These are phyloP conservation scores for Limnodromus scolopaceus DNA, from an alignment of 2,797 vertebrate genomes.

Conservation along the genomic window DNA sequence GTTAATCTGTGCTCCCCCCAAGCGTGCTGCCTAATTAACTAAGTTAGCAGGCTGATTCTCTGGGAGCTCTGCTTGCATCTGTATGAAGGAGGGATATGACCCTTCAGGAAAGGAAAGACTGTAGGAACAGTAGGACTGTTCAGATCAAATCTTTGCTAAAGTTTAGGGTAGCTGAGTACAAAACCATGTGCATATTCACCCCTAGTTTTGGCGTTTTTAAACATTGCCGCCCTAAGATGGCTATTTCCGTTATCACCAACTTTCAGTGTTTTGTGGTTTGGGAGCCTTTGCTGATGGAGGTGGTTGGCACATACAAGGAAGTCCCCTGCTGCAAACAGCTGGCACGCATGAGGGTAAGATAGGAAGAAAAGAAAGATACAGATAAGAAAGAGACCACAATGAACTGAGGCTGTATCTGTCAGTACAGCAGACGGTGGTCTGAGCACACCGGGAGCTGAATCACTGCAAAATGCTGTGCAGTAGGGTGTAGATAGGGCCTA, in stretches of 20 bases:
- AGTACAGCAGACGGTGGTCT: background rate
- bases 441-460: background rate
- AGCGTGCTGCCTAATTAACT: background rate
- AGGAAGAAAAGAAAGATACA: background rate
- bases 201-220: background rate
- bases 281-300: background rate
- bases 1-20: background rate
- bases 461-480: background rate
- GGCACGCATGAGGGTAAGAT: background rate
- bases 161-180: background rate
- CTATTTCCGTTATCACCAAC: background rate
- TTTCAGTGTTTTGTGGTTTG: background rate
- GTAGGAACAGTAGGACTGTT: background rate
- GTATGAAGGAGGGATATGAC: background rate
- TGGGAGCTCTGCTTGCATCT: background rate
- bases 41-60: background rate
- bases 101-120: background rate
- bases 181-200: background rate
- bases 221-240: background rate
- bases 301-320: background rate
- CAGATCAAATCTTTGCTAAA: background rate
- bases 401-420: background rate
- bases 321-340: background rate
- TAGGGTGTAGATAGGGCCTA: background rate
- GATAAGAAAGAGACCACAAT: background rate